Conservation (phyloP, 2,113 vertebrate genomes). For the Labeo rohita region DNA sequence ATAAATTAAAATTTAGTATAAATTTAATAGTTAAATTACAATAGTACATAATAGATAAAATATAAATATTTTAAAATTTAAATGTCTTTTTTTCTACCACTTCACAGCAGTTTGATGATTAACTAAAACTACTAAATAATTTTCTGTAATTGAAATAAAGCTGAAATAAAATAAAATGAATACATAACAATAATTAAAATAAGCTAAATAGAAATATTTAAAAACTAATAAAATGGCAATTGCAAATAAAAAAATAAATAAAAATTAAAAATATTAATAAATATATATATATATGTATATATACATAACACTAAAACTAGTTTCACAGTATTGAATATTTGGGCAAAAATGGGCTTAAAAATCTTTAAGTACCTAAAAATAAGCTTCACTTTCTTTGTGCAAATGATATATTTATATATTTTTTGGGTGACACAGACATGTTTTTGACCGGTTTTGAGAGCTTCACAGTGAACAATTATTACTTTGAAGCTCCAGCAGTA, state of each 20-base stretch:
- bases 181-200: not conserved
- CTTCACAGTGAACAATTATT: slow-evolving; percentile 1
- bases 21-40: too few species aligned
- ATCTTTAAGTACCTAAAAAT: not conserved
- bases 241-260: too few species aligned
- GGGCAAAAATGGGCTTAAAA: not conserved
- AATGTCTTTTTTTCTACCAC: not conserved
- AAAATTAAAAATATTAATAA: too few species aligned
- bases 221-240: not conserved
- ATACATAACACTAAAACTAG: not conserved
- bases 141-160: not conserved
- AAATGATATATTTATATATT: not conserved
- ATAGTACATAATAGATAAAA: not conserved
- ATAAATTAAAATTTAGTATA: not conserved
- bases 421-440: not conserved
- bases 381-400: not conserved
- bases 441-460: not conserved
- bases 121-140: not conserved
- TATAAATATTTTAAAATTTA: not conserved
- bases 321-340: not conserved
- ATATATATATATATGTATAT: not conserved
- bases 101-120: not conserved
- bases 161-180: not conserved
- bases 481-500: not conserved
- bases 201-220: not conserved